A percentile compares a stretch with the other conserved stretches of the same genome.
These are phyloP conservation scores for Osmerus eperlanus DNA, from an alignment of 2,113 vertebrate genomes.

Conservation along the genomic window DNA sequence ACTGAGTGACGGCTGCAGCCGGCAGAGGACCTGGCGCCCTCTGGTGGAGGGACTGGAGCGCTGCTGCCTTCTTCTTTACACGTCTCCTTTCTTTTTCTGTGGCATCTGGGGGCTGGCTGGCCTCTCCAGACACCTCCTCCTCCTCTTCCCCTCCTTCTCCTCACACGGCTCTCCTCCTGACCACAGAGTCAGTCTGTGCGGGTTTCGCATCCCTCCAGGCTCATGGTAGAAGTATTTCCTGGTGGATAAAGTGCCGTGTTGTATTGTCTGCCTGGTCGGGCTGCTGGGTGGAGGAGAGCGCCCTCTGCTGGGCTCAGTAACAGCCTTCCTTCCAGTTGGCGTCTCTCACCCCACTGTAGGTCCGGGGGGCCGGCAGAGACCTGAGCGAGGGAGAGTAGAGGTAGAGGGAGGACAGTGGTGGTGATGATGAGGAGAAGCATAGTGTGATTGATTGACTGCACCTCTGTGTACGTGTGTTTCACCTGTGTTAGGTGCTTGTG, in stretches of 20 bases:
- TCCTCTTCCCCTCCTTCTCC: background rate
- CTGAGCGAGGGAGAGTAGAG: slow-evolving; percentile 54
- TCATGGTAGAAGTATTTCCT: slow-evolving; percentile 70
- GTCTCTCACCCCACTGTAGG: slow-evolving; percentile 80
- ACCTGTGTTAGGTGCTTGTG: too few species aligned
- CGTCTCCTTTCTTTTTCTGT: slow-evolving; percentile 68
- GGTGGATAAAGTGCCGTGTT: slow-evolving; percentile 96
- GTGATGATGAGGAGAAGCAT: too few species aligned
- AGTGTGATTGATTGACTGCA: too few species aligned
- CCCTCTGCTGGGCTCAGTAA: slow-evolving; percentile 80
- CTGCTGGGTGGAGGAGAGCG: slow-evolving; percentile 64
- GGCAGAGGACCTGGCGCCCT: slow-evolving; percentile 17
- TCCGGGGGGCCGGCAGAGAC: slow-evolving; percentile 88
- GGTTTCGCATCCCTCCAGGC: slow-evolving; percentile 5
- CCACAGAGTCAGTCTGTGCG: slow-evolving; percentile 1
- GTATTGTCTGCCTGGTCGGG: slow-evolving; percentile 79
- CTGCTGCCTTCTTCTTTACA: slow-evolving; percentile 63
- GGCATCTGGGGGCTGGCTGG: slow-evolving; percentile 76
- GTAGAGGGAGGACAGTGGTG: too few species aligned
- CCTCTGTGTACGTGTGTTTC: too few species aligned
- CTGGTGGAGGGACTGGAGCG: slow-evolving; percentile 58
- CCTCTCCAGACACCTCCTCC: slow-evolving; percentile 48
- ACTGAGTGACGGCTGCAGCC: too few species aligned
- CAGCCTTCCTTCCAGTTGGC: slow-evolving; percentile 96
- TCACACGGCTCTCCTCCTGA: too few species aligned